These are phyloP conservation scores for Tholera decimalis DNA, from an alignment of 2,888 invertebrate species.

Conservation along the genomic window DNA sequence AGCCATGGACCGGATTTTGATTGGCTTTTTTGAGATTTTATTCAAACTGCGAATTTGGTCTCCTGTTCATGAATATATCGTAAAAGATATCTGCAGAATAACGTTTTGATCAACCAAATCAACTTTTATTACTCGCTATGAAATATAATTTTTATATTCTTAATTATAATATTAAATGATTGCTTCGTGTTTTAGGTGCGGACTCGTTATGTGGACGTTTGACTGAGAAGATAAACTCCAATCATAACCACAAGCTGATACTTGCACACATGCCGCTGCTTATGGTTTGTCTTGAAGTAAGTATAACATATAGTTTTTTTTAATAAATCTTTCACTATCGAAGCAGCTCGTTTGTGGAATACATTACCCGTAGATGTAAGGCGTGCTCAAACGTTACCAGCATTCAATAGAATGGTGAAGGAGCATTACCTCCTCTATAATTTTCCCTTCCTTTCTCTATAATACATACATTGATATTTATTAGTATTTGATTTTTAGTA, in stretches of 20 bases:
- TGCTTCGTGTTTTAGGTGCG: slow-evolving; percentile 93
- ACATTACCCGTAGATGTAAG: too few relatives aligned
- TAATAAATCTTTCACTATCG: too few relatives aligned
- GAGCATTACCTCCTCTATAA: too few relatives aligned
- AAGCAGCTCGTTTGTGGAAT: too few relatives aligned
- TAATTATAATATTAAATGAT: not conserved
- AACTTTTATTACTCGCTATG: not conserved
- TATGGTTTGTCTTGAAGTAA: slow-evolving; percentile 98
- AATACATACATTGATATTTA: too few relatives aligned
- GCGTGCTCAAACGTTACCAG: too few relatives aligned
- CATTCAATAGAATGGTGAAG: too few relatives aligned
- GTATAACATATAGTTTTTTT: too few relatives aligned
- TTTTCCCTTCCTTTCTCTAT: too few relatives aligned
- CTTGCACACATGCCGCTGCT: slow-evolving; percentile 98
- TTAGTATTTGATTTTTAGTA: too few relatives aligned
- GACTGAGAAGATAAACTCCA: slow-evolving; percentile 98
- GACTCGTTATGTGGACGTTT: slow-evolving; percentile 98
- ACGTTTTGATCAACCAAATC: not conserved
- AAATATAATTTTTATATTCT: too few relatives aligned
- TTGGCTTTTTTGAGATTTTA: not conserved
- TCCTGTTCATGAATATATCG: not conserved
- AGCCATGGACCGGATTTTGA: too few relatives aligned
- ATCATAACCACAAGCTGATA: slow-evolving; percentile 97
- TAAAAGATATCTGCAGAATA: not conserved
- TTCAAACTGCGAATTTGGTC: not conserved